A percentile compares a stretch with the other conserved stretches of the same genome.
phyloP scores from a whole-genome alignment of 2,113 vertebrate genomes.

The Athene noctua region DNA sequence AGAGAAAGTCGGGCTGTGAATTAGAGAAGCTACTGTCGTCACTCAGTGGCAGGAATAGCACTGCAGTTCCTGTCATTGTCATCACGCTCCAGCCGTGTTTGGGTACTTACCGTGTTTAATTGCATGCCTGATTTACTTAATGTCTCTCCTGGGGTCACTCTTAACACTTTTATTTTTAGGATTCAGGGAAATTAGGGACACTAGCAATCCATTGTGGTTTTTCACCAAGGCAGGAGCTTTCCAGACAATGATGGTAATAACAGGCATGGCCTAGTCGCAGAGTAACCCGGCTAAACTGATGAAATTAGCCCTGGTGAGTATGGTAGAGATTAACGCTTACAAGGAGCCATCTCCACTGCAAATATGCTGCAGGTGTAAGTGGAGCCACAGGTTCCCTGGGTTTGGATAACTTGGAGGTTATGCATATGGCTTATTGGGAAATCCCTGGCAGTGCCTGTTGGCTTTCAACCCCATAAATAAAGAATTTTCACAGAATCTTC shows the following conservation, averaged over 20 bases:
- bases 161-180: slow-evolving; percentile 35
- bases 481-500: background rate
- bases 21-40: background rate
- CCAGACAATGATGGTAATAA: background rate
- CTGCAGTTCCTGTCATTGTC: slow-evolving; percentile 46
- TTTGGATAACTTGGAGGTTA: background rate
- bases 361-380: background rate
- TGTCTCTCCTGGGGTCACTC: slow-evolving; percentile 27
- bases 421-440: background rate
- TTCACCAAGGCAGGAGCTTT: background rate
- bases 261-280: background rate
- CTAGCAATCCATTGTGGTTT: background rate
- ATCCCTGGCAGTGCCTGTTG: background rate
- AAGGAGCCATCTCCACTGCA: background rate
- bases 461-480: background rate
- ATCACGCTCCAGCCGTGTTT: background rate
- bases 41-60: slow-evolving; percentile 8
- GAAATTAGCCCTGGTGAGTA: background rate
- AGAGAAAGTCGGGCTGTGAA: slow-evolving; percentile 5
- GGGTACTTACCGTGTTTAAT: slow-evolving; percentile 11
- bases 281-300: background rate
- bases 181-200: slow-evolving; percentile 27
- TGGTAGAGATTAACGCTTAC: background rate
- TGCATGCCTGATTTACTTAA: background rate
- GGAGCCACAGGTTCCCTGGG: background rate